Evolutionary conservation across 1,140 invertebrate species (phyloP), one percentile per base, ranked within the genome.

Genomic region (Muscidifurax raptorellus): DNA sequence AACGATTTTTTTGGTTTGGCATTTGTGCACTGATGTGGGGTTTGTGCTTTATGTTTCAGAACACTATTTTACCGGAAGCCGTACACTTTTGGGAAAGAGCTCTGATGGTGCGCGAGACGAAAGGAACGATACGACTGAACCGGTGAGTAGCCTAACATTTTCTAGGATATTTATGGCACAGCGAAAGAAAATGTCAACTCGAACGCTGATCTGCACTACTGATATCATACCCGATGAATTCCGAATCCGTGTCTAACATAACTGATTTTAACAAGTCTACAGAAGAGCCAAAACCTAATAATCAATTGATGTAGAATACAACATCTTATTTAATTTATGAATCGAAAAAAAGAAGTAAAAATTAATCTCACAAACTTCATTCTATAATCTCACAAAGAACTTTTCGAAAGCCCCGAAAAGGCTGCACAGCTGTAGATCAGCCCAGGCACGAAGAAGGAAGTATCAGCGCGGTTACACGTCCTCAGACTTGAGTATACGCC

Each of bases 21-120:
- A 0, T 66, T 66, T 2, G 5, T 32, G 2, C 12, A 52, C 15
- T 59, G n/a, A 59, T 18, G 6, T 72, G 15, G 4, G 2, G 32
- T 12, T 72, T 72, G 47, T 59, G 15, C 4, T 78, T 27, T 47
- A 2, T 44, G 2, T 95, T 95, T 79, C 93, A 98, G 97, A 96
- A 97, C 88, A 97, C 97, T 64, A 97, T 99, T 86, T 92, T 99
- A 86, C 97, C 97, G 0, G 95, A 98, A 92, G 98, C 98, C 66
- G 96, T 99, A 2, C 95, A 96, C 85, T 99, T 98, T 94, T 99
- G 98, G 98, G 96, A 98, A 91, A 94, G 96, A 91, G 97, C 98
- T 0, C 93, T 99, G 44, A 97, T 96, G 94, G 98, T 99, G 10
- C 95, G 97, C 44, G 95, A 96, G 93, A 97, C 97, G 67, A 95